Evolutionary conservation across 2,797 vertebrate genomes (phyloP).

Genomic region (Lepidocolaptes lacrymiger): DNA sequence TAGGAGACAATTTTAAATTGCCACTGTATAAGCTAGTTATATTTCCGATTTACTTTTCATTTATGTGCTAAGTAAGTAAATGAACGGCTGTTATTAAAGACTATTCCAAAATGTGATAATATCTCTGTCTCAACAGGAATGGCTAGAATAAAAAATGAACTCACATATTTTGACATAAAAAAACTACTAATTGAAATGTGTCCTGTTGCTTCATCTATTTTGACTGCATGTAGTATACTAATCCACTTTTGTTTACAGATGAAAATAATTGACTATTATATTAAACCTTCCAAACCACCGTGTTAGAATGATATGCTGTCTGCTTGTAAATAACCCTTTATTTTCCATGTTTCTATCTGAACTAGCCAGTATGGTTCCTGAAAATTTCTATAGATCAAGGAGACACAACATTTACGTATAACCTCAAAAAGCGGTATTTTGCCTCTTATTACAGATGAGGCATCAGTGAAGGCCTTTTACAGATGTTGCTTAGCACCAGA

Average conservation of each 20-base stretch:
- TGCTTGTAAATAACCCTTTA: not conserved
- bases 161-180: not conserved
- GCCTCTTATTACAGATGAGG: not conserved
- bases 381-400: not conserved
- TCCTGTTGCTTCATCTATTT: not conserved
- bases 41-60: not conserved
- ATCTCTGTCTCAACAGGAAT: not conserved
- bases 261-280: not conserved
- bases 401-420: not conserved
- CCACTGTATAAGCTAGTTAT: not conserved
- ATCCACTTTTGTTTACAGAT: slow-evolving; percentile 20
- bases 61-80: slow-evolving; percentile 5
- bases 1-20: not conserved
- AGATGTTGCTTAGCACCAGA: not conserved
- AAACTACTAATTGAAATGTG: not conserved
- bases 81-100: not conserved
- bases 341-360: not conserved
- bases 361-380: not conserved
- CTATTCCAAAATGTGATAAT: not conserved
- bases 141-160: slow-evolving; percentile 5
- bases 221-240: not conserved
- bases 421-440: not conserved
- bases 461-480: not conserved
- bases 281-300: not conserved
- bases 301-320: not conserved